These are phyloP conservation scores for Trichopoda pennipes DNA, from an alignment of 2,888 invertebrate genomes.

Conservation along the genomic window DNA sequence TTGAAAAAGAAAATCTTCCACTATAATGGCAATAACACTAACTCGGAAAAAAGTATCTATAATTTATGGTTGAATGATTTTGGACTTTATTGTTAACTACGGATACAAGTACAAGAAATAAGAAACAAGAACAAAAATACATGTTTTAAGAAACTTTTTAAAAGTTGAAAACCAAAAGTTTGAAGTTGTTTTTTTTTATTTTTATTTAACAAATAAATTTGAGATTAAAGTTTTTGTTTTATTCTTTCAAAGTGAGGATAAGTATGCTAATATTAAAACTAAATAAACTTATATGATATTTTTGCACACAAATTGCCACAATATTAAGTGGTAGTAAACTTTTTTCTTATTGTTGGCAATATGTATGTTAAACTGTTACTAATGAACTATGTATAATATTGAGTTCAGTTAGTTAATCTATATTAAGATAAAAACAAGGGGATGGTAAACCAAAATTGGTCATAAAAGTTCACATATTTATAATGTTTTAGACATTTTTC, in stretches of 20 bases:
- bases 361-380: no score
- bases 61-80: constrained; percentile 59
- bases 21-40: constrained; percentile 1
- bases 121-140: not conserved
- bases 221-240: not conserved
- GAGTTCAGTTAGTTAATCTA: no score
- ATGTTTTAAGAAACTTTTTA: constrained; percentile 31
- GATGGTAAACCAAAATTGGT: no score
- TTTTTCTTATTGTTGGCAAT: no score
- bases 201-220: not conserved
- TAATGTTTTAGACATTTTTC: no score
- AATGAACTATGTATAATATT: no score
- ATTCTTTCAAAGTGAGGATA: not conserved
- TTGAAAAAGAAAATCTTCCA: constrained; percentile 26
- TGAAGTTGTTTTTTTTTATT: not conserved
- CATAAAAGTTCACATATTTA: no score
- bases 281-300: not conserved
- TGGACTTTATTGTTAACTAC: constrained; percentile 26
- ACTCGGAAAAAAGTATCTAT: constrained; percentile 36
- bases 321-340: no score
- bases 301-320: not conserved
- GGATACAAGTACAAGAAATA: not conserved
- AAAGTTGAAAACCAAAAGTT: constrained; percentile 5
- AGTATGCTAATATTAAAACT: not conserved
- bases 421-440: no score